phyloP scores from a whole-genome alignment of 1,140 invertebrate species.

The Daktulosphaira vitifoliae region DNA sequence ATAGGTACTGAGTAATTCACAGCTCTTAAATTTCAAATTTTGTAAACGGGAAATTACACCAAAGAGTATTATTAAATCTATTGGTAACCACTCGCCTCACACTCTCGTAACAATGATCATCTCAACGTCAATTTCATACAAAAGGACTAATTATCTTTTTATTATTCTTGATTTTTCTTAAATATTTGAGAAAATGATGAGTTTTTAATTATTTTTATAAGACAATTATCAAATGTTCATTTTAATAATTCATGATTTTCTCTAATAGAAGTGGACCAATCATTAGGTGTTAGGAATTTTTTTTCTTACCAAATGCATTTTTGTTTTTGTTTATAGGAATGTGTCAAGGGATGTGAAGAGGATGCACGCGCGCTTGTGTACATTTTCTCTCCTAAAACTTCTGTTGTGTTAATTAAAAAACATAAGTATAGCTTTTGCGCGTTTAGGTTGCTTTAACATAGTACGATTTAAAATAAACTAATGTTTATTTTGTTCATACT shows the following conservation, averaged over 20 bases:
- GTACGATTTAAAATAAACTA: constrained; percentile 8
- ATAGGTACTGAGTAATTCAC: constrained; percentile 31
- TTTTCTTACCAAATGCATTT: constrained; percentile 33
- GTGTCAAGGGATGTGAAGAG: constrained; percentile 25
- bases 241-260: constrained; percentile 12
- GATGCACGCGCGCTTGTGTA: constrained; percentile 32
- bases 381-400: constrained; percentile 31
- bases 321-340: constrained; percentile 34
- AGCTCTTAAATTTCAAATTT: constrained; percentile 28
- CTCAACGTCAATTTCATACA: constrained; percentile 6
- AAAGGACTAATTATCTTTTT: constrained; percentile 7
- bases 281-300: constrained; percentile 28
- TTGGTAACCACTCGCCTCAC: constrained; percentile 33
- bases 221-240: too few relatives aligned
- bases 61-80: constrained; percentile 6
- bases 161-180: constrained; percentile 10
- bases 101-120: constrained; percentile 28
- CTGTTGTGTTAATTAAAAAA: constrained; percentile 25
- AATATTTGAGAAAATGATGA: constrained; percentile 25
- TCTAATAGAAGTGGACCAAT: constrained; percentile 14
- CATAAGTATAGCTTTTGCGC: constrained; percentile 26
- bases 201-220: too few relatives aligned
- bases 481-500: constrained; percentile 6
- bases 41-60: constrained; percentile 30
- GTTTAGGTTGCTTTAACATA: constrained; percentile 25